Evolutionary conservation across 2,797 vertebrate species (phyloP), one percentile per base, ranked within the genome.

Genomic region (Sorex maritimensis): DNA sequence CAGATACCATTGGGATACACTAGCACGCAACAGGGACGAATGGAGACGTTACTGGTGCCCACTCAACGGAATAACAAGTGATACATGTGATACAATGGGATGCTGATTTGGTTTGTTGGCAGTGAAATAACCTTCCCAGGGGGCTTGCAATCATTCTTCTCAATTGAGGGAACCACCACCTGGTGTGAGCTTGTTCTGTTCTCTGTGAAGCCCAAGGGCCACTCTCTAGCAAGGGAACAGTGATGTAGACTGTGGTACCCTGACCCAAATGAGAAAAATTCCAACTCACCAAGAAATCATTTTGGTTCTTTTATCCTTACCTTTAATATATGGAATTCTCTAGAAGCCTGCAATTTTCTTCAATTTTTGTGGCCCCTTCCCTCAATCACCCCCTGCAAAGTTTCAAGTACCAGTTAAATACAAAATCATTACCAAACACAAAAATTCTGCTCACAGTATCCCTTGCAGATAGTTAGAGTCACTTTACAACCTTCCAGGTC

Each of bases 401-500:
- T 11, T 87, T 65, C 12, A 91, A 79, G n/a, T 74, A 63, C 63
- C 17, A 19, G 83, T 58, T 12, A 73, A 81, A 92, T 61, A 58
- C 81, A 81, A 92, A 81, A 92, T 78, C 88, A 30, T 93, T 74
- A 78, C n/a, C 63, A 92, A 93, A 86, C 92, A 9, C 38, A 83
- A 73, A 4, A 26, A 30, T 55, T 73, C 28, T 92, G 91, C 73
- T 44, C 24, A 41, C 26, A 75, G 1, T 5, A 67, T 81, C n/a
- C n/a, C 11, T 90, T 89, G 73, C 28, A 74, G 49, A 83, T 41
- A 38, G 41, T 52, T 72, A 30, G 0, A 61, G 26, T 1, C 65
- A 52, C 1, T 44, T 67, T 58, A 52, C 44, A 80, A 12, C 10
- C 84, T 81, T 49, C 19, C 69, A 44, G 69, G 38, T 67, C 2